Conservation (phyloP, 2,113 vertebrate species). For the Pantherophis guttatus region DNA sequence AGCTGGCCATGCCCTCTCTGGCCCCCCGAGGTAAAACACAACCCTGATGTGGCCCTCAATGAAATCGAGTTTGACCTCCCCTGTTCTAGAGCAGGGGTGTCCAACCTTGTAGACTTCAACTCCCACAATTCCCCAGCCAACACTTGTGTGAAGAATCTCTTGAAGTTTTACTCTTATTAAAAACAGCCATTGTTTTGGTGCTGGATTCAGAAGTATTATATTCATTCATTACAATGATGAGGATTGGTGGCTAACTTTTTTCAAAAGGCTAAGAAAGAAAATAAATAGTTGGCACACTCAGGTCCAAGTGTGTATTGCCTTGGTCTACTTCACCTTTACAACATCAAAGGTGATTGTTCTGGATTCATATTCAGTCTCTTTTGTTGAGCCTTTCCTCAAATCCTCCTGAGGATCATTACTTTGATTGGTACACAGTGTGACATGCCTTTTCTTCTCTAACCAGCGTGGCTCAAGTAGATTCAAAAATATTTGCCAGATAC, state of each 20-base stretch:
- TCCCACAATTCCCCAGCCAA: background rate
- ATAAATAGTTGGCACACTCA: too few relatives aligned
- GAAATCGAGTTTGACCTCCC: too few relatives aligned
- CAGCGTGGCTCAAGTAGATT: background rate
- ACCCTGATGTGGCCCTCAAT: too few relatives aligned
- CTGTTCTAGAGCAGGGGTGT: background rate
- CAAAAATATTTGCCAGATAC: background rate
- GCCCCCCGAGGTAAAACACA: too few relatives aligned
- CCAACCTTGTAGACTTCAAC: background rate
- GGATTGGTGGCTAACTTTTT: background rate
- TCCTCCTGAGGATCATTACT: background rate
- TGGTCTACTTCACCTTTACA: background rate
- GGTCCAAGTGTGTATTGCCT: background rate
- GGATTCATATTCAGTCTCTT: background rate
- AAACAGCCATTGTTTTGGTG: background rate
- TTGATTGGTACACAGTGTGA: background rate
- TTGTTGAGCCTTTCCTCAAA: background rate
- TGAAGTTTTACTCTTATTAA: background rate
- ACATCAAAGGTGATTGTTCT: background rate
- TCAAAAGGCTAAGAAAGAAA: background rate
- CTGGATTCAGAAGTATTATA: background rate
- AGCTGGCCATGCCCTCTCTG: too few relatives aligned
- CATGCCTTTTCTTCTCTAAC: background rate
- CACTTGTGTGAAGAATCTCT: background rate
- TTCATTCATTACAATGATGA: background rate